Conservation (phyloP, 2,113 vertebrate genomes). For the Oophaga pumilio region DNA sequence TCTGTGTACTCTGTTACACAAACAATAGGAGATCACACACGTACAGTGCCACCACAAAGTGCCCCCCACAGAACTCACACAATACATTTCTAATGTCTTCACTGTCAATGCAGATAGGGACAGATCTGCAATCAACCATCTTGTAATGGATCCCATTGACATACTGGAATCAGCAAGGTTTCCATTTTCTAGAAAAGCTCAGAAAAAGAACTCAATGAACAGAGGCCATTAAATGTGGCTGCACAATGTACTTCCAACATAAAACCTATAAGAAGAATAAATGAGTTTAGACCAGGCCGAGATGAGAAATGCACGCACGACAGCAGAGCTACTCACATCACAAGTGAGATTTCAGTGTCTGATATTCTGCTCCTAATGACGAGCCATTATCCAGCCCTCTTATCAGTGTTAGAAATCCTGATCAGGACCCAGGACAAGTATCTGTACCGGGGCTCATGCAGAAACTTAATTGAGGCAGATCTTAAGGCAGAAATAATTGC, state of each 20-base stretch:
- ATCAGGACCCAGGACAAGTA: background rate
- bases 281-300: background rate
- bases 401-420: conserved; percentile 1
- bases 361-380: conserved; percentile 7
- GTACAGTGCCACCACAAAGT: no score
- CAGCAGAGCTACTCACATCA: background rate
- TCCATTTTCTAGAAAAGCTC: background rate
- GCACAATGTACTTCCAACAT: background rate
- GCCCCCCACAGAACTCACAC: no score
- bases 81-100: no score
- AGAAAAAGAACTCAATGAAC: background rate
- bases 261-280: background rate
- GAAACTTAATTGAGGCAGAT: background rate
- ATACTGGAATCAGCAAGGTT: background rate
- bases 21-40: no score
- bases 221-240: background rate
- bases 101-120: no score
- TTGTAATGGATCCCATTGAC: background rate
- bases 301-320: background rate
- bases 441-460: background rate
- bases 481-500: background rate
- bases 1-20: no score
- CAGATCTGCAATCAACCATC: background rate
- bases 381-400: background rate
- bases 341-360: conserved; percentile 3